Evolutionary conservation across 2,888 invertebrate genomes (phyloP).

Genomic region (Eudasyphora cyanicolor): DNA sequence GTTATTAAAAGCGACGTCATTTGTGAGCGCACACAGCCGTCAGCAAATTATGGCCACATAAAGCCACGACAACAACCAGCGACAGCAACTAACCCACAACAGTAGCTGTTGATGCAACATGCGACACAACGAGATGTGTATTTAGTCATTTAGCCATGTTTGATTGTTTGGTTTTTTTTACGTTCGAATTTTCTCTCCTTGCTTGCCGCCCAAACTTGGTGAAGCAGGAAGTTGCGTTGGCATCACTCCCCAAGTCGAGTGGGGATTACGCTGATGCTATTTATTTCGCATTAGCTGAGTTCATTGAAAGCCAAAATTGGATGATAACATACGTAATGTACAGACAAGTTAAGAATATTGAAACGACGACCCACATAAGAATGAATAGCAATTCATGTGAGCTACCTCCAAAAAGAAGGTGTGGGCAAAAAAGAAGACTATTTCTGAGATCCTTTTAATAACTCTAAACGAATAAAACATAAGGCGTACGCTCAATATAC

Average conservation of each 20-base stretch:
- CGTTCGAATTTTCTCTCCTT: neutral
- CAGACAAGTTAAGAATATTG: too few species aligned
- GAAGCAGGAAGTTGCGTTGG: conserved; percentile 56
- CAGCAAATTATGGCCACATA: neutral
- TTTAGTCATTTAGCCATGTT: neutral
- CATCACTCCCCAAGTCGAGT: neutral
- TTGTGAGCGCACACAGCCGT: neutral
- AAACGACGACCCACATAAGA: too few species aligned
- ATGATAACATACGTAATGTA: neutral
- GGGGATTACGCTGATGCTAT: conserved; percentile 17
- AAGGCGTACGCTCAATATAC: too few species aligned
- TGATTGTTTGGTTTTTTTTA: neutral
- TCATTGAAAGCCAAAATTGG: neutral
- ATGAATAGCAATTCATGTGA: too few species aligned
- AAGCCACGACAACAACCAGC: neutral
- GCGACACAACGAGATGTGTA: neutral
- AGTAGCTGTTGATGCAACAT: conserved; percentile 22
- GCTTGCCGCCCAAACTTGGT: conserved; percentile 17
- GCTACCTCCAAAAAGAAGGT: too few species aligned
- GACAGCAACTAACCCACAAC: conserved; percentile 10
- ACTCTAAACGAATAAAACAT: too few species aligned
- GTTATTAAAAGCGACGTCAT: too few species aligned
- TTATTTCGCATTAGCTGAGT: conserved; percentile 4
- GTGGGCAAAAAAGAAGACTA: too few species aligned
- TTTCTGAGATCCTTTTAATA: too few species aligned